Base-by-base conservation (phyloP, 2,888 invertebrate species). In the Hemithea aestivaria region DNA sequence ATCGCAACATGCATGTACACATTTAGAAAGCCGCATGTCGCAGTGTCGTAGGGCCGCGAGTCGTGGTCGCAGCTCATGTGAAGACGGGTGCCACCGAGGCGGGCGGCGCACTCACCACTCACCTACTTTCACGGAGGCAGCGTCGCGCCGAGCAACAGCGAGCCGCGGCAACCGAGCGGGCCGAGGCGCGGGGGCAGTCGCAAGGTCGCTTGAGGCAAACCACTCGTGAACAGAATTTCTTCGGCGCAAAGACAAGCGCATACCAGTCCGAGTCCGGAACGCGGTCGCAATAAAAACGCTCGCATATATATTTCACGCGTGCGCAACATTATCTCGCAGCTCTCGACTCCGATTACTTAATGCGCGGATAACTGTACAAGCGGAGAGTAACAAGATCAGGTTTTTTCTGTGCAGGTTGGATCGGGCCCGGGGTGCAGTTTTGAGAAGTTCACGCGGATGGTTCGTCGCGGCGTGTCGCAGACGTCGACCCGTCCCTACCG, bases 191-290 rank as follows among this genome's bases (percentile, higher is more conserved):
- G 59, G 48, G 58, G 64, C 58, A 62, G 51, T 65, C 65, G 73
- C 84, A 85, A 85, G 85, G 85, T 85, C 85, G 83, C 70, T 76
- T 78, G 78, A 85, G 85, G 85, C 83, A 82, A 85, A 84, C 85
- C 81, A 82, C 85, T 84, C 79, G 71, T 71, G 76, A 74, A 73
- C 75, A 77, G 73, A 82, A 82, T 80, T 76, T 82, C 81, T 80
- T 81, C 72, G 74, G 60, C 64, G 67, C 76, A 76, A 75, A 76
- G 71, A 77, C 80, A 74, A 73, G 65, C 72, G 66, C 74, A 75
- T 75, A 74, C 74, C 74, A 75, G 74, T 69, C 66, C 65, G 68
- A 59, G 66, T 70, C 69, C 66, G 76, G 76, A 80, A 79, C 81
- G 79, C 80, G 80, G 74, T 72, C 80, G 78, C 76, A 77, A 79